These are phyloP conservation scores for Battus philenor DNA, from an alignment of 1,140 invertebrate genomes.

Conservation along the genomic window DNA sequence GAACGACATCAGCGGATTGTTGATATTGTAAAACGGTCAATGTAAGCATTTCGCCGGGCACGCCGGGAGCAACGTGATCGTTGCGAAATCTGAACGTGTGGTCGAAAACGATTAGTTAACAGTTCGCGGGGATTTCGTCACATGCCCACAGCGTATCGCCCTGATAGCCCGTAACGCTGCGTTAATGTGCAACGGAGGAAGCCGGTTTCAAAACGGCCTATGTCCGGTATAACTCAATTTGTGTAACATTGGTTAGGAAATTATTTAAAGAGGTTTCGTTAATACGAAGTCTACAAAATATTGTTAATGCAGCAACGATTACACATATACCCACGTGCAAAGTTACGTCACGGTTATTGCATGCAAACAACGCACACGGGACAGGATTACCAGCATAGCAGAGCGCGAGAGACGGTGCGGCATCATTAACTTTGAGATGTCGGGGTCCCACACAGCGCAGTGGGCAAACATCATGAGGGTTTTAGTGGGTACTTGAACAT, in stretches of 20 bases:
- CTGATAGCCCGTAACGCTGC: too few relatives aligned
- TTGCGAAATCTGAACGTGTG: conserved; percentile 50
- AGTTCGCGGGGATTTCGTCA: conserved; percentile 19
- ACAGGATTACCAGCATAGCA: too few relatives aligned
- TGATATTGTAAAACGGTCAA: conserved; percentile 26
- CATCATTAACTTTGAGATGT: too few relatives aligned
- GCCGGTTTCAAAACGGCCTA: conserved; percentile 38
- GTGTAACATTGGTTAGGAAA: conserved; percentile 52
- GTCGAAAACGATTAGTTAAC: conserved; percentile 21
- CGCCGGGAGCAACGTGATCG: conserved; percentile 45
- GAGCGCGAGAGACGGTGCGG: too few relatives aligned
- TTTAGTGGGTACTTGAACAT: too few relatives aligned
- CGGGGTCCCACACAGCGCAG: too few relatives aligned
- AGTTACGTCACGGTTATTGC: conserved; percentile 57
- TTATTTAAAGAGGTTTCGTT: conserved; percentile 17
- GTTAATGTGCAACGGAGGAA: conserved; percentile 32
- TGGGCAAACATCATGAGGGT: too few relatives aligned
- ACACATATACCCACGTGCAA: conserved; percentile 63
- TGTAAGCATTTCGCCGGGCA: conserved; percentile 23
- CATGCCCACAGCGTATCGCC: conserved; percentile 25
- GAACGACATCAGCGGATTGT: conserved; percentile 34
- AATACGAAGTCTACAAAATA: conserved; percentile 56
- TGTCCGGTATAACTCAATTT: conserved; percentile 44
- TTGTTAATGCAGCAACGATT: conserved; percentile 51
- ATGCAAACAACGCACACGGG: conserved; percentile 27